Evolutionary conservation across 2,888 invertebrate genomes (phyloP), one percentile per base, ranked within the genome.

Genomic region (Graphium colonna): DNA sequence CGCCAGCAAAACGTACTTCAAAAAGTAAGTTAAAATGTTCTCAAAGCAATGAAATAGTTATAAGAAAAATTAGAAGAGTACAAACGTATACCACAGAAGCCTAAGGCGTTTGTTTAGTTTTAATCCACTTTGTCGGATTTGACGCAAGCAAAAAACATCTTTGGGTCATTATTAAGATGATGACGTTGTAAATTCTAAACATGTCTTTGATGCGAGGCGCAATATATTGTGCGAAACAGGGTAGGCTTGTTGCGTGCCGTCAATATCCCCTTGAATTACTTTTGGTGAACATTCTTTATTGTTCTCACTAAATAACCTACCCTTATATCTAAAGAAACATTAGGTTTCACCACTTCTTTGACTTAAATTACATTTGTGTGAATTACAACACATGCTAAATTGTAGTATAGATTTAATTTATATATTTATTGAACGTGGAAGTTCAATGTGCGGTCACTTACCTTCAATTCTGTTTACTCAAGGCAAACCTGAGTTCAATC

Each of bases 101-200:
- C 2, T 21, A 5, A 21, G 3, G 21, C 21, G 21, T 7, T 10
- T 39, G 3, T 7, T 7, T 3, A 13, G 13, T 39, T 39, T 39
- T 12, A 15, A 3, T 39, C 16, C 2, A 5, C 3, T 15, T 31
- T 10, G 31, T 31, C 1, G 8, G 31, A 3, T 45, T 39, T 45
- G 33, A 45, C 45, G 45, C 15, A 39, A 46, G 18, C 51, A 45
- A 40, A 51, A 52, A 52, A 45, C 45, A 51, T 46, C 40, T 40
- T 33, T 28, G 13, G 44, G 31, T 26, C 33, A 36, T 51, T 41
- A 52, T 52, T 47, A 41, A 52, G 33, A 45, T 52, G 31, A 13
- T 33, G 46, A 10, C 42, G 42, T 36, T 47, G 42, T 52, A 42
- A 52, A 52, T 52, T 52, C 52, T 36, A 42, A 47, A 36, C 52